A percentile compares a stretch with the other conserved stretches of the same genome.
These are phyloP conservation scores for Rattus norvegicus DNA, from an alignment of 2,113 vertebrate species.

Conservation along the genomic window GRCr8 NC_086021.1:37347501-37348000, in stretches of 20 bases:
- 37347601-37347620: background rate
- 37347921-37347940: conserved; percentile 48
- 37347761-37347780: background rate
- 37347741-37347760: conserved; percentile 2
- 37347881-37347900: background rate
- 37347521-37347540: background rate
- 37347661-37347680: background rate
- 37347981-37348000: background rate
- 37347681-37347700: conserved; percentile 51
- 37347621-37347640: background rate
- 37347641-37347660: conserved; percentile 51
- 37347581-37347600: background rate
- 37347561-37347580: conserved; percentile 10
- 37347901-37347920: background rate
- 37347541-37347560: background rate
- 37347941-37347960: conserved; percentile 33
- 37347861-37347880: no score
- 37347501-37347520: fast-evolving
- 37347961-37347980: background rate
- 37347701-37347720: background rate
- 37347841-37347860: background rate
- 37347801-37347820: background rate
- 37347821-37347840: background rate
- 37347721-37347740: conserved; percentile 28
- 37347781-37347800: background rate